Evolutionary conservation across 2,797 vertebrate species (phyloP).

Genomic region (Bufotes viridis): DNA sequence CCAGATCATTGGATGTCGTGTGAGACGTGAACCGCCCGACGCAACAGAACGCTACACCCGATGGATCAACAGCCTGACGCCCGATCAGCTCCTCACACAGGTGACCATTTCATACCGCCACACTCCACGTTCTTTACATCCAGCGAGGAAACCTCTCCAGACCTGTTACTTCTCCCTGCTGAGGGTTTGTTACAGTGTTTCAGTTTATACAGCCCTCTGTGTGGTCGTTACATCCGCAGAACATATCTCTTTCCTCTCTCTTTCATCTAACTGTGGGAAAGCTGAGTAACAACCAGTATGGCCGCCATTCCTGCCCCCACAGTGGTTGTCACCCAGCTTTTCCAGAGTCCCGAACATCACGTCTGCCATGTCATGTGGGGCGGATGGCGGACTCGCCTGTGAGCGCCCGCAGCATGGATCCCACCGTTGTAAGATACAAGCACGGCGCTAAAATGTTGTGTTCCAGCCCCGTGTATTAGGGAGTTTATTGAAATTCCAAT

Average conservation of each 20-base stretch:
- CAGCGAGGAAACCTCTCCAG: background rate
- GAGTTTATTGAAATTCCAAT: background rate
- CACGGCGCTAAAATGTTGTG: too few species aligned
- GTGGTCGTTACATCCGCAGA: too few species aligned
- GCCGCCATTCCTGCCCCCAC: too few species aligned
- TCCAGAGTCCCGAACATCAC: too few species aligned
- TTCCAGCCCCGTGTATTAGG: background rate
- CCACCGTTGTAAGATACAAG: too few species aligned
- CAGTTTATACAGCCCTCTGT: background rate
- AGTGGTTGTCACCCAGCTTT: too few species aligned
- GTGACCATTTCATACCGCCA: slow-evolving; percentile 69
- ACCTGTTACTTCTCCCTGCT: background rate
- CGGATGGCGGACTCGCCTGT: background rate
- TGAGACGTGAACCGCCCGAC: slow-evolving; percentile 81
- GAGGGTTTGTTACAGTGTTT: background rate
- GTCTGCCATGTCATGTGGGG: too few species aligned
- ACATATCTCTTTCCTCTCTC: too few species aligned
- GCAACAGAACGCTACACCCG: slow-evolving; percentile 91
- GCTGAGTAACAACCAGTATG: too few species aligned
- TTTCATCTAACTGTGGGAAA: too few species aligned
- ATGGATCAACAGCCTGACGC: slow-evolving; percentile 88
- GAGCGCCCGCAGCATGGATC: too few species aligned
- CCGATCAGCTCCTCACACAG: slow-evolving; percentile 89
- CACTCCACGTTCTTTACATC: too few species aligned
- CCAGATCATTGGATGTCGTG: slow-evolving; percentile 88